Conservation (phyloP, 1,140 invertebrate genomes). For the Pantala flavescens region DNA sequence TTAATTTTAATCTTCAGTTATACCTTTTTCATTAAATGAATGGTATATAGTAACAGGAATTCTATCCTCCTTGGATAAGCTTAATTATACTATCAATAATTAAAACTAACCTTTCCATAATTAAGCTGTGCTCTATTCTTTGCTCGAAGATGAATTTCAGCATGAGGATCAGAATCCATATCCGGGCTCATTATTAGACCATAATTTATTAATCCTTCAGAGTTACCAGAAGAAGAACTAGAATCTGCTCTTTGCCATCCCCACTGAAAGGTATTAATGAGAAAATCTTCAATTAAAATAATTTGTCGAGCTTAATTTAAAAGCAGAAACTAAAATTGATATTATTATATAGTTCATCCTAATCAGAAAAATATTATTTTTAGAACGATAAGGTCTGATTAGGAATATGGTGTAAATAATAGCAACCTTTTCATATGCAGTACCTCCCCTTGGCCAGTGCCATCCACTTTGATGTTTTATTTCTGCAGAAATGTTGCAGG, state of each 20-base stretch:
- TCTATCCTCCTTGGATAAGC: too few species aligned
- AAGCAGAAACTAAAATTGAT: neutral
- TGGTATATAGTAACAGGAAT: too few species aligned
- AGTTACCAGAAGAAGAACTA: neutral
- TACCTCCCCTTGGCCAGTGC: neutral
- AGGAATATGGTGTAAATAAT: neutral
- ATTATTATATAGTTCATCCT: neutral
- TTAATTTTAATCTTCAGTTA: too few species aligned
- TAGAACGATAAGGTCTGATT: neutral
- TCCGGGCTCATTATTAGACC: neutral
- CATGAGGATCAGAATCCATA: neutral
- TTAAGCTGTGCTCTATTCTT: too few species aligned
- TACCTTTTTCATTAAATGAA: too few species aligned
- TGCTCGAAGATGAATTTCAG: too few species aligned
- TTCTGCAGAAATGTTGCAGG: neutral
- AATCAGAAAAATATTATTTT: neutral
- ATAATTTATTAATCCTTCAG: neutral
- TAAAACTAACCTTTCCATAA: too few species aligned
- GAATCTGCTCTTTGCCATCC: neutral
- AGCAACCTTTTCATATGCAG: neutral
- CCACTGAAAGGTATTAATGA: neutral
- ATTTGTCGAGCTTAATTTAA: neutral
- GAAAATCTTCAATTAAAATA: neutral
- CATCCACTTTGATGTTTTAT: neutral
- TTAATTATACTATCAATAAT: too few species aligned